phyloP scores from a whole-genome alignment of 92 coral and sea anemone genomes.

The Zoanthus sociatus region DNA sequence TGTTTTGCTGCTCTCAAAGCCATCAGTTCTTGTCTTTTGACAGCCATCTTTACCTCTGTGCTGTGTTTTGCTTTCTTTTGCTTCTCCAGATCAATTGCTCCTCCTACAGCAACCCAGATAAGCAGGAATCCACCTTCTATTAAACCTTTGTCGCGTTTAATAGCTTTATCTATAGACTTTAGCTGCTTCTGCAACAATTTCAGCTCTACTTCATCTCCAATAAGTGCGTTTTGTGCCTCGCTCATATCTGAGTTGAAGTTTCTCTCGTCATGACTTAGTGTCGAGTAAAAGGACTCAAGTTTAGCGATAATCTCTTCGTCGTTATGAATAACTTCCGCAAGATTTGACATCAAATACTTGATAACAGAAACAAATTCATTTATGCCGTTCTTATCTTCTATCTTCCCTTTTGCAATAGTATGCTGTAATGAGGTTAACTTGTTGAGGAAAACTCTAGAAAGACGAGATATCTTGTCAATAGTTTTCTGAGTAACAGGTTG shows the following conservation, averaged over 20 bases:
- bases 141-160: conserved; percentile 17
- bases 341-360: not conserved
- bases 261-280: not conserved
- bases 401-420: not conserved
- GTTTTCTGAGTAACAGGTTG: not conserved
- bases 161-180: conserved; percentile 9
- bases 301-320: not conserved
- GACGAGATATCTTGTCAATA: not conserved
- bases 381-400: not conserved
- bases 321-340: not conserved
- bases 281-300: not conserved
- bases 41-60: conserved; percentile 3
- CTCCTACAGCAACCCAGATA: conserved; percentile 36
- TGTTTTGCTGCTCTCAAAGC: conserved; percentile 25
- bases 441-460: not conserved
- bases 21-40: conserved; percentile 11
- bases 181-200: conserved; percentile 10
- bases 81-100: conserved; percentile 52
- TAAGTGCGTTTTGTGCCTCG: conserved; percentile 5
- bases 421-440: not conserved
- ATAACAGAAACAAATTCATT: not conserved
- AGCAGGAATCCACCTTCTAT: conserved; percentile 27
- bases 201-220: not conserved
- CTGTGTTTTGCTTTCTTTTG: conserved; percentile 46
- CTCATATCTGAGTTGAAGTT: conserved; percentile 11